These are phyloP conservation scores for Poeciliopsis occidentalis DNA, from an alignment of 2,113 vertebrate species.

Conservation along the genomic window DNA sequence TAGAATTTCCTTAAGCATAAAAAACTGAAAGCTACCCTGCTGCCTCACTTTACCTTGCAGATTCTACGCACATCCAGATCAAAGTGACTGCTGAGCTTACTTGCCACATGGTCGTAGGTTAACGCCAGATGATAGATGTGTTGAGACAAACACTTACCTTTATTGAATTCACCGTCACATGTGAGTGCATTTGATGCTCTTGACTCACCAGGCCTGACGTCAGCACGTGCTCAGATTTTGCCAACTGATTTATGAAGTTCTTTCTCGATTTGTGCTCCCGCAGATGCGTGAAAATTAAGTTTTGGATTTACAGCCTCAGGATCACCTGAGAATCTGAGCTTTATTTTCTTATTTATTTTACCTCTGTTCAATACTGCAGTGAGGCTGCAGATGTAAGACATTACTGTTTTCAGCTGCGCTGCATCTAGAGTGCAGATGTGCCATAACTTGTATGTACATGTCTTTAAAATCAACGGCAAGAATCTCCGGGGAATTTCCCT, in stretches of 20 bases:
- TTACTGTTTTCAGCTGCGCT: constrained; percentile 12
- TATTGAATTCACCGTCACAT: constrained; percentile 57
- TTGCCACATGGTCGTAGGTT: constrained; percentile 2
- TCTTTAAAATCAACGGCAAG: constrained; percentile 45
- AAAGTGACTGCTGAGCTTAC: constrained; percentile 3
- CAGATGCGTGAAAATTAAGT: constrained; percentile 28
- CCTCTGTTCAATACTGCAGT: constrained; percentile 33
- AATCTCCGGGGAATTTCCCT: constrained; percentile 63
- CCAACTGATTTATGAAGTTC: constrained; percentile 35
- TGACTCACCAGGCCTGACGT: constrained; percentile 55
- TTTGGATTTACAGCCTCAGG: constrained; percentile 37
- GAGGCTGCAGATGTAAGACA: background rate
- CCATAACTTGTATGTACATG: constrained; percentile 40
- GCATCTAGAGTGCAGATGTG: background rate
- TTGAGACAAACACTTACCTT: constrained; percentile 58
- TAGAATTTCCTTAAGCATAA: constrained; percentile 8
- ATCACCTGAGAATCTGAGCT: constrained; percentile 36
- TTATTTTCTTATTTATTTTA: background rate
- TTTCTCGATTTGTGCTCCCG: constrained; percentile 9
- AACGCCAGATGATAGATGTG: constrained; percentile 27
- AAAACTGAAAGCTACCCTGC: constrained; percentile 15
- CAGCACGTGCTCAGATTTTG: constrained; percentile 30
- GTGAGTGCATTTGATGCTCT: constrained; percentile 40
- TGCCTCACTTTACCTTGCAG: background rate
- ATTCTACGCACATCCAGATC: constrained; percentile 8